A percentile compares a stretch with the other conserved stretches of the same genome.
Evolutionary conservation across 2,113 vertebrate species (phyloP).

Genomic region (Cyprinus carpio): DNA sequence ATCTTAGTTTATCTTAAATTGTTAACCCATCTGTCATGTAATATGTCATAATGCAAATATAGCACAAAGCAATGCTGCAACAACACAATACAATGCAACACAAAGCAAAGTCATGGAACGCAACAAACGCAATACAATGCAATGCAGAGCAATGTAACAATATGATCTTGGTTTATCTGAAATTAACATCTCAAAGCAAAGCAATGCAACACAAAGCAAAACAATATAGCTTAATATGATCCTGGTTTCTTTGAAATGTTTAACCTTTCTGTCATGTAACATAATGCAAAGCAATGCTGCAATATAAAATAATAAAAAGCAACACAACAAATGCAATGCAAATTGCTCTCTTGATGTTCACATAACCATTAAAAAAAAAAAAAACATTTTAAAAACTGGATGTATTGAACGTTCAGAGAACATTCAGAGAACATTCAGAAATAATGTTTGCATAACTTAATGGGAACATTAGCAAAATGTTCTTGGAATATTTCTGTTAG

Average conservation of each 20-base stretch:
- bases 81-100: background rate
- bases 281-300: background rate
- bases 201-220: background rate
- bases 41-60: background rate
- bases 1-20: background rate
- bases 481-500: too few relatives aligned
- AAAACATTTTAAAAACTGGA: background rate
- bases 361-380: background rate
- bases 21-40: background rate
- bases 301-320: background rate
- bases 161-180: background rate
- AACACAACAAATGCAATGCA: background rate
- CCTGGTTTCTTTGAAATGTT: background rate
- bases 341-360: background rate
- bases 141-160: background rate
- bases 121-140: background rate
- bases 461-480: background rate
- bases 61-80: background rate
- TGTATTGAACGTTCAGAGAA: background rate
- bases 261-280: background rate
- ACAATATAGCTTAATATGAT: background rate
- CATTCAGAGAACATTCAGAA: background rate
- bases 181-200: background rate
- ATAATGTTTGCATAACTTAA: background rate
- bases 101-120: background rate